Base-by-base conservation (phyloP, 2,113 vertebrate species). In the Oncorhynchus kisutch region DNA sequence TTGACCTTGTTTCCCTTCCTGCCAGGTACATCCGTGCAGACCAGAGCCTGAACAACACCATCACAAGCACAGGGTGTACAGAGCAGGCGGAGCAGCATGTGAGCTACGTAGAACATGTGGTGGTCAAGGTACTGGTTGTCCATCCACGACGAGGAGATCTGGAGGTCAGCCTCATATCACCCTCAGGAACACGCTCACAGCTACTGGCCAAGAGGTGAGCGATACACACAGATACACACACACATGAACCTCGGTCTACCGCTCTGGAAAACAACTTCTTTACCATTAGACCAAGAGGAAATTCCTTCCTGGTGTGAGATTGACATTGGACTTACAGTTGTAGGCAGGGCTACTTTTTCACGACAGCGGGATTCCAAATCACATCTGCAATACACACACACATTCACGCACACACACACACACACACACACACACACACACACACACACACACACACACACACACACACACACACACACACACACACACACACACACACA, bases 131-230 rank as follows among this genome's bases (percentile, higher is more conserved):
- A 80, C 92, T 93, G 51, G 92, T 97, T 16, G 82, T 91, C 0
- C 97, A 97, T 79, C 95, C 95, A 0, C 94, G 96, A 39, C 93
- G 97, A 0, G 96, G 97, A 0, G 96, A 98, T 89, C 94, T 98
- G 69, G 95, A 97, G 87, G 96, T 98, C 89, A 92, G 92, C 90
- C 94, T 98, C 54, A 67, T 94, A 39, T 98, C 96, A 16, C 96
- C 97, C 0, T 93, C 94, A 0, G 96, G 97, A 39, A 98, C 95
- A 11, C 95, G 91, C 74, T 95, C 97, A 0, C 95, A 97, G 81
- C 94, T 98, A 3, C 86, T 98, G 5, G 95, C 91, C 22, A 95
- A 92, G 85, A 95, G 97, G 97, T 98, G 77, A 91, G 91, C 68
- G 20, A 0, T 12, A 34, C 24, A 49, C 18, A 24, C 69, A 5